Conservation (phyloP, 2,888 invertebrate genomes). For the Epinotia nisella region DNA sequence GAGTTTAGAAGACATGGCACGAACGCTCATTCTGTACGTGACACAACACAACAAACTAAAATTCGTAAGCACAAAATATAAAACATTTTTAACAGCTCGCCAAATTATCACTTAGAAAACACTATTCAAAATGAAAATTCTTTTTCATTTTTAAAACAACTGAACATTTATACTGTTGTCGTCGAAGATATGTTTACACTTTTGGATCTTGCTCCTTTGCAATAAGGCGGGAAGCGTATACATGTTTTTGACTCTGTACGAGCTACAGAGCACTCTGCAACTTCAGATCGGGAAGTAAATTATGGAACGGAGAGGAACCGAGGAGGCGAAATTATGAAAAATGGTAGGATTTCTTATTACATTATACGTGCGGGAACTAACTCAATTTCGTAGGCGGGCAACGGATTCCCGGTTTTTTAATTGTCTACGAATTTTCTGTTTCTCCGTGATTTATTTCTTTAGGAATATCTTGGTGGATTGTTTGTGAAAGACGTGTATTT, state of each 20-base stretch:
- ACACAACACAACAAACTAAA: neutral
- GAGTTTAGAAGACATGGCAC: too few species aligned
- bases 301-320: constrained; percentile 61
- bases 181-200: neutral
- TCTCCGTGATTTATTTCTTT: constrained; percentile 42
- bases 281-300: constrained; percentile 79
- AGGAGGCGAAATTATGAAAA: constrained; percentile 73
- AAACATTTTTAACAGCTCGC: neutral
- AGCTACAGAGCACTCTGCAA: constrained; percentile 20
- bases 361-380: constrained; percentile 49
- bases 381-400: constrained; percentile 37
- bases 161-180: constrained; percentile 32
- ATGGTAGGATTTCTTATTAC: constrained; percentile 58
- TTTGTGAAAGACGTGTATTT: constrained; percentile 5
- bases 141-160: constrained; percentile 22
- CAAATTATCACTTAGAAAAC: neutral
- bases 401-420: constrained; percentile 46
- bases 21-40: neutral
- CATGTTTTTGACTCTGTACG: neutral
- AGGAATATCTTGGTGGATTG: constrained; percentile 22
- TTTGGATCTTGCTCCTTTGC: neutral
- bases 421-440: constrained; percentile 46
- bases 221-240: neutral
- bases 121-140: constrained; percentile 1
- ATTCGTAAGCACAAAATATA: neutral